Base-by-base conservation (phyloP, 2,113 vertebrate genomes). In the Arizona elegans region DNA sequence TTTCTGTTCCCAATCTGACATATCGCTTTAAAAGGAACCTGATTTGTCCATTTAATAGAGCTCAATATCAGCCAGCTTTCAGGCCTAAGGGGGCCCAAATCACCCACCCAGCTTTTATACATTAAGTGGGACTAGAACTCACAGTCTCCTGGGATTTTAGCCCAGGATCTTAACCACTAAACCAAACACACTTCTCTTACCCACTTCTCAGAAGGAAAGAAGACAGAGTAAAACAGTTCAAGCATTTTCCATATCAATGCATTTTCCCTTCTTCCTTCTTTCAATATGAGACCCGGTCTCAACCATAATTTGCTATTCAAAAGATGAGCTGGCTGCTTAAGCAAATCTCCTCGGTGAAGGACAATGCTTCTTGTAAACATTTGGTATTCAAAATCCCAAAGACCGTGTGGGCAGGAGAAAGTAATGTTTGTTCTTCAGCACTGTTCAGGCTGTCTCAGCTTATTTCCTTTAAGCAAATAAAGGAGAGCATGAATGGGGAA, bases 391-490 rank as follows among this genome's bases (percentile, higher is more conserved):
- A 90, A 91, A 93, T 90, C 58, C 55, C 86, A 88, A 94, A 52
- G 19, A 19, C 3, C 58, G 29, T 38, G 95, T 90, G 86, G 58
- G 75, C 90, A 94, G 89, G 94, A 47, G 88, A 81, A 81, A 2
- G 29, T 59, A 17, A 3, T 52, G 19, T 47, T 59, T 86, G 47
- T 43, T 23, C 43, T 54, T 11, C 38, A 15, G 6, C 56, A 15
- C 91, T 56, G 93, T 94, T 91, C 87, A 58, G 38, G 70, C 90
- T 95, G 88, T 92, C 86, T 96, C 88, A 59, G 87, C 59, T 53
- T 58, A 5, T 0, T 53, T 62, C 2, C 53, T 43, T 10, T 85
- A 95, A 92, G 47, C 43, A 90, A 87, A 56, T 50, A 5, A 85
- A 93, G 21, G 88, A 86, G 0, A n/a, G 53, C 52, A 17, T 53